These are phyloP conservation scores for Boulengeromyrus knoepffleri DNA, from an alignment of 2,113 vertebrate genomes.

Conservation along the genomic window DNA sequence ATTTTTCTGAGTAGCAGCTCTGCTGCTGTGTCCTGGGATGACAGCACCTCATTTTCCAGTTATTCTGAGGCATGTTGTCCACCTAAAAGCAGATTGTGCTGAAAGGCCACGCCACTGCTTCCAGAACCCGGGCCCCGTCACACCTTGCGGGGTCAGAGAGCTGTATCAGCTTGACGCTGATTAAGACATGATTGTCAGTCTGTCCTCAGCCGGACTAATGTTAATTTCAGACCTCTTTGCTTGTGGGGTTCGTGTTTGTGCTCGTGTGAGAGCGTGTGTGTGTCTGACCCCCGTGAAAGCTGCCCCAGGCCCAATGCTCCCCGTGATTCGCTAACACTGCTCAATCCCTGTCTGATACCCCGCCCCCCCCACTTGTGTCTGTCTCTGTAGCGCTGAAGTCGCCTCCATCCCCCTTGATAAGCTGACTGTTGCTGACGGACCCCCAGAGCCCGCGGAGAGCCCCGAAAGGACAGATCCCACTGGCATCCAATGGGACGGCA, in stretches of 20 bases:
- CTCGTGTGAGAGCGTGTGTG: not conserved
- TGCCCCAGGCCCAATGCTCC: not conserved
- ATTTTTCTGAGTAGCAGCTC: not conserved
- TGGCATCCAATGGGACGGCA: conserved; percentile 12
- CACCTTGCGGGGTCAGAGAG: not conserved
- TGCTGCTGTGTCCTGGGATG: not conserved
- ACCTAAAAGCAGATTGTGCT: not conserved
- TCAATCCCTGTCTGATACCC: not conserved
- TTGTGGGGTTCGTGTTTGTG: not conserved
- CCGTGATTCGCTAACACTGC: not conserved
- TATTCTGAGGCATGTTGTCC: not conserved
- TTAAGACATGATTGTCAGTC: not conserved
- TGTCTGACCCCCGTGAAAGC: not conserved
- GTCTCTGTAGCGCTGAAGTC: conserved; percentile 32
- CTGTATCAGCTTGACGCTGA: not conserved
- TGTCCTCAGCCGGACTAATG: not conserved
- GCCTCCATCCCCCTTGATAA: conserved; percentile 50
- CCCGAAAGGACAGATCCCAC: conserved; percentile 17
- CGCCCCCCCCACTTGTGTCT: not conserved
- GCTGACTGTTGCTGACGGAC: conserved; percentile 42
- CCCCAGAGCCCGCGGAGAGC: not conserved
- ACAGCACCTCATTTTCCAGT: not conserved
- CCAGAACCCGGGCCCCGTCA: too few species aligned
- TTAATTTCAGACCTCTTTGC: not conserved
- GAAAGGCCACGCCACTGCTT: not conserved